Percentiles rank a stretch among this genome's conserved stretches.
Conservation (phyloP, 2,888 invertebrate species). For the Ceramica pisi region DNA sequence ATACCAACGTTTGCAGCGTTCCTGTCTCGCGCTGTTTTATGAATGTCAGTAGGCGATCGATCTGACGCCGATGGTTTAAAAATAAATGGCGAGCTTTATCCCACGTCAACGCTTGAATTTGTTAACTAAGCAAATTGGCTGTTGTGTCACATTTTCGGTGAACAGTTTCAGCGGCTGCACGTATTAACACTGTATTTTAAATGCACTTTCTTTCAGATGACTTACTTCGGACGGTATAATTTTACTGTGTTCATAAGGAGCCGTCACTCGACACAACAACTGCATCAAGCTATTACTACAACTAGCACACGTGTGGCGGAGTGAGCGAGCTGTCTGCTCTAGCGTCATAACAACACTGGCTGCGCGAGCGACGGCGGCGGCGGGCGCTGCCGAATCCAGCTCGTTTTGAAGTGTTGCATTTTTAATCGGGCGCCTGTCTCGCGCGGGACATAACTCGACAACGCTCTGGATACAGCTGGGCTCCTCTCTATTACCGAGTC, state of each 20-base stretch:
- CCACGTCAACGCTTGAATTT: constrained; percentile 69
- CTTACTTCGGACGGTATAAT: constrained; percentile 42
- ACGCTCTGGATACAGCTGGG: constrained; percentile 87
- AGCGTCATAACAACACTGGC: constrained; percentile 82
- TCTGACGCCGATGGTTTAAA: constrained; percentile 80
- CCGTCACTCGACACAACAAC: constrained; percentile 31
- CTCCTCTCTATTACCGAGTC: constrained; percentile 88
- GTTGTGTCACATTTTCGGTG: constrained; percentile 56
- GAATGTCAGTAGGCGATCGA: constrained; percentile 82
- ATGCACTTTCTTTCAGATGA: constrained; percentile 46
- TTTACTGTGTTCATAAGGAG: constrained; percentile 9
- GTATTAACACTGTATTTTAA: constrained; percentile 48
- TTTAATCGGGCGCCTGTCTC: constrained; percentile 89
- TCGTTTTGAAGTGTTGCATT: constrained; percentile 89
- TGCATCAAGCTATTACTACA: constrained; percentile 21
- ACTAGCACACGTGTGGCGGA: constrained; percentile 37
- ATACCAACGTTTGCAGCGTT: constrained; percentile 82
- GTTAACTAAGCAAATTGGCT: constrained; percentile 71
- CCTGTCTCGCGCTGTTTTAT: constrained; percentile 81
- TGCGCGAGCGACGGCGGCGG: constrained; percentile 86
- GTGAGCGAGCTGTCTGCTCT: constrained; percentile 77
- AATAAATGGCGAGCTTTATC: constrained; percentile 76
- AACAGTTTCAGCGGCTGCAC: constrained; percentile 22
- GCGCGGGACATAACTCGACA: constrained; percentile 90
- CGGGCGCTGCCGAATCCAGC: constrained; percentile 82